A percentile compares a stretch with the other conserved stretches of the same genome.
These are phyloP conservation scores for Sympetrum striolatum DNA, from an alignment of 2,888 invertebrate genomes.

Conservation along the genomic window DNA sequence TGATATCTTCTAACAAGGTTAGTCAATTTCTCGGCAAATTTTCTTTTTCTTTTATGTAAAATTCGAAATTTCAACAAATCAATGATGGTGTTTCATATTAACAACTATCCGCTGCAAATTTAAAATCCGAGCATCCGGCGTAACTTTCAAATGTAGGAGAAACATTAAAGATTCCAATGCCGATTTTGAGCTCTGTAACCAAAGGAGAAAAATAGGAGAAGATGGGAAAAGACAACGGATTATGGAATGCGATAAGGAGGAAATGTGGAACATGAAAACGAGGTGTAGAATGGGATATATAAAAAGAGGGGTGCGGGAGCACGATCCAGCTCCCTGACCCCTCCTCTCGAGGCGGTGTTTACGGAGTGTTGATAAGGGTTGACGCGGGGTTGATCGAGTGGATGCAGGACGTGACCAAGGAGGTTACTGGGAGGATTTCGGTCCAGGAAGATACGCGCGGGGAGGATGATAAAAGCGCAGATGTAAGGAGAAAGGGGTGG, in stretches of 20 bases:
- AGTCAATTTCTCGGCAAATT: too few species aligned
- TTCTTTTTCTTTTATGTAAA: too few species aligned
- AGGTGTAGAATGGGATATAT: background rate
- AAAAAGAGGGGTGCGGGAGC: background rate
- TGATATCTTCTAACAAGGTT: too few species aligned
- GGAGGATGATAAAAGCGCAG: background rate
- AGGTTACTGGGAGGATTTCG: slow-evolving; percentile 24
- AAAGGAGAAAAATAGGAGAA: too few species aligned
- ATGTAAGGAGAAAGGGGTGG: background rate
- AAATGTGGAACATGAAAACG: background rate
- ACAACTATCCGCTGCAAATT: too few species aligned
- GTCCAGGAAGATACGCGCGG: background rate
- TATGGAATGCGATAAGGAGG: background rate
- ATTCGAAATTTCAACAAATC: too few species aligned
- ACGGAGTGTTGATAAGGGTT: slow-evolving; percentile 41
- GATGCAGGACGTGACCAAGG: slow-evolving; percentile 38
- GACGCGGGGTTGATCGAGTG: slow-evolving; percentile 36
- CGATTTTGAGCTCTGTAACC: too few species aligned
- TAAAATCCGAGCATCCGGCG: too few species aligned
- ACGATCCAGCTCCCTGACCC: background rate
- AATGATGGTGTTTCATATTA: too few species aligned
- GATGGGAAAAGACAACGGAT: too few species aligned
- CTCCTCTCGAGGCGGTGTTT: slow-evolving; percentile 31
- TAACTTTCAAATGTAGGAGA: too few species aligned
- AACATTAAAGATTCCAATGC: too few species aligned